Evolutionary conservation across 2,797 vertebrate genomes (phyloP), one percentile per base, ranked within the genome.

Genomic region (Austrolebias charrua): DNA sequence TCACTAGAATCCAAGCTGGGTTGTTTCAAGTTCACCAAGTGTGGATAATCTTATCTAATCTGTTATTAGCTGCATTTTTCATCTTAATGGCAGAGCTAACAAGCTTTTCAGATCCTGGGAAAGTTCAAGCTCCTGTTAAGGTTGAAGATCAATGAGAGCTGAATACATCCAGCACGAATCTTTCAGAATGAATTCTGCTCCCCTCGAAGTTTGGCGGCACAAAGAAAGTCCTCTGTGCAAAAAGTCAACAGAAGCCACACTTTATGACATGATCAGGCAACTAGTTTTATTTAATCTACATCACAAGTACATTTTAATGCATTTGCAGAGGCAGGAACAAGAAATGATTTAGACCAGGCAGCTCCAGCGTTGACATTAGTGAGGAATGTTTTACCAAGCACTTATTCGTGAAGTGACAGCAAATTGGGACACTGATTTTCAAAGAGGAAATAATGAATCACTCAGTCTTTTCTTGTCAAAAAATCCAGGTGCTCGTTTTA

Each of bases 1-100:
- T 52, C 65, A 72, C 74, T 67, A 69, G 75, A 69, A 71, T 55
- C 71, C 71, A 79, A 79, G 50, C 80, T 78, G 66, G 66, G 38
- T 78, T 81, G 84, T 77, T 55, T 75, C 75, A 52, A 83, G 80
- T 79, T 81, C 82, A 82, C 69, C 0, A 55, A 71, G 71, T 73
- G 76, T 75, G 69, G 82, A 83, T 89, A 90, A 91, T 92, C 86
- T 88, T 73, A 88, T 89, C 86, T 80, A 84, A 91, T 90, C 70
- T 53, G 66, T 83, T 92, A 90, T 90, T 90, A 89, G 82, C 70
- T 42, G 69, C 70, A 81, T 83, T 86, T 87, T 88, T 90, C 84
- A 90, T 88, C 83, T 88, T 82, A 77, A 78, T 69, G 76, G 47
- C 75, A 69, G 69, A 58, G 76, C 80, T 85, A 91, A 89, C 79